Conservation (phyloP, 1,140 invertebrate species). For the Sinonovacula constricta region DNA sequence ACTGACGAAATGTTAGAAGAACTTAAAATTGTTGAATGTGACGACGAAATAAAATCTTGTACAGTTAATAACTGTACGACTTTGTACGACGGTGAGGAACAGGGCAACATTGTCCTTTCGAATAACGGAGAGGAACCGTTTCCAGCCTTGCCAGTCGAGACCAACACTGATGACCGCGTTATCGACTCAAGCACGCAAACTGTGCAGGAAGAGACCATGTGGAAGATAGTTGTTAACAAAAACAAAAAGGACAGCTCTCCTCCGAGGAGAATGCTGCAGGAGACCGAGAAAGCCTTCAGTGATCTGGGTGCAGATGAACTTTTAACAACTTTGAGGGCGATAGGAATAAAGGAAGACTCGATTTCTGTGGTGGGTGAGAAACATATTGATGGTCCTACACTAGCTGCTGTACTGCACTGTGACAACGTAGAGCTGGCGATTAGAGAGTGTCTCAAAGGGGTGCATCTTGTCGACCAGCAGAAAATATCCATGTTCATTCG, state of each 20-base stretch:
- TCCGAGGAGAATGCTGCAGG: constrained; percentile 5
- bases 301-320: constrained; percentile 28
- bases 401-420: constrained; percentile 24
- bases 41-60: no score
- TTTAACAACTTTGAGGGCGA: neutral
- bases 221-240: constrained; percentile 17
- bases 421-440: neutral
- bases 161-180: no score
- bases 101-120: no score
- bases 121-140: no score
- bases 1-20: no score
- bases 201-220: neutral
- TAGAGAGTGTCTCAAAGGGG: constrained; percentile 31
- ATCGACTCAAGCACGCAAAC: neutral
- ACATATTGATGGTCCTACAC: constrained; percentile 26
- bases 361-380: constrained; percentile 14
- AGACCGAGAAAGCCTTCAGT: constrained; percentile 14
- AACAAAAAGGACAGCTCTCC: neutral
- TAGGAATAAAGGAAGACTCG: constrained; percentile 41
- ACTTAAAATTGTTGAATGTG: no score
- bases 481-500: constrained; percentile 53
- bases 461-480: constrained; percentile 44
- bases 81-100: no score
- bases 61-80: no score
- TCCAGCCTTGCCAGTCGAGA: no score